Evolutionary conservation across 2,113 vertebrate species (phyloP).

Genomic region (Corythornis vintsioides): DNA sequence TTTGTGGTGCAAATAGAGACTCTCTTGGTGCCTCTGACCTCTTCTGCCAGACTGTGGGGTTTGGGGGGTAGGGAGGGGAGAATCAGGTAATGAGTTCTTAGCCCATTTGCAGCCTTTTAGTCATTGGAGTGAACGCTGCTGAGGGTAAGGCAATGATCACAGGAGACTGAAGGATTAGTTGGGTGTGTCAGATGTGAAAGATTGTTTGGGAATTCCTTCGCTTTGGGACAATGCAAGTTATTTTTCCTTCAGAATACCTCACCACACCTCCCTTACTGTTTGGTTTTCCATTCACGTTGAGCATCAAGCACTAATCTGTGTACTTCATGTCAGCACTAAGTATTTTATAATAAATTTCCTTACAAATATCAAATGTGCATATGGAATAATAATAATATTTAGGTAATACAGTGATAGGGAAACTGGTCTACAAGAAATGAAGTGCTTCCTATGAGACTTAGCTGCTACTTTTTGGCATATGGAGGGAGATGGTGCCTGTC

Average conservation of each 20-base stretch:
- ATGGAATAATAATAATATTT: neutral
- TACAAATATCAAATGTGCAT: fast-evolving
- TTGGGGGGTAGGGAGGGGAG: neutral
- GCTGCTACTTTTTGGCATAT: neutral
- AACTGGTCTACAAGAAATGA: neutral
- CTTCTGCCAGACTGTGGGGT: neutral
- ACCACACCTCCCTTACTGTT: neutral
- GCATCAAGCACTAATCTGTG: neutral
- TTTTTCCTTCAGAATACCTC: neutral
- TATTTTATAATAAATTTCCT: neutral
- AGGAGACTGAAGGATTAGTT: neutral
- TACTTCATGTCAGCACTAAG: neutral
- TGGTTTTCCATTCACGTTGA: neutral
- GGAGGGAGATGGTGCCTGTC: neutral
- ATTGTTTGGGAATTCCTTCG: neutral
- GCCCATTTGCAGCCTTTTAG: neutral
- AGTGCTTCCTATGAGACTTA: neutral
- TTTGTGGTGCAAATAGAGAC: neutral
- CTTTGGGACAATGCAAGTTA: neutral
- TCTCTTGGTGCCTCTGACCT: neutral
- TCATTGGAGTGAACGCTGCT: neutral
- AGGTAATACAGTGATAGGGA: neutral
- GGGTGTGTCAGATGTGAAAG: neutral
- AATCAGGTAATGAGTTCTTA: neutral
- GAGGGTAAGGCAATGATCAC: neutral